Base-by-base conservation (phyloP, 2,113 vertebrate genomes). In the Pithys albifrons region DNA sequence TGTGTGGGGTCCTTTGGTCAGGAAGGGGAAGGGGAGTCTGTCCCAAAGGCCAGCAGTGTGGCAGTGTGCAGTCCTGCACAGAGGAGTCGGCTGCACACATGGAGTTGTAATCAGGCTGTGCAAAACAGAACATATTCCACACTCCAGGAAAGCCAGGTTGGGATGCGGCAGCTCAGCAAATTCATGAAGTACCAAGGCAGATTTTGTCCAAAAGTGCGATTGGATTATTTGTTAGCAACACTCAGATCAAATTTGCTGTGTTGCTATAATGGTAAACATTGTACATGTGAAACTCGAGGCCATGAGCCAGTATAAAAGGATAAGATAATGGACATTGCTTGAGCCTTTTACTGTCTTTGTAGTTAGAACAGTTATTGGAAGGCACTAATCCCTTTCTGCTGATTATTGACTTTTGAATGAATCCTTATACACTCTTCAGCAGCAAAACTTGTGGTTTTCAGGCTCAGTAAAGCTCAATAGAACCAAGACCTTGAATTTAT, bases 301-400 rank as follows among this genome's bases (percentile, higher is more conserved):
- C 51, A 14, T 18, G 29, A 84, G 62, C 77, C 84, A 69, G 37
- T n/a, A 33, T 20, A 69, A 95, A 85, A 52, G 81, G 70, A 57
- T 91, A 91, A 85, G 82, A 76, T 85, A 76, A 91, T 94, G 81
- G 67, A 73, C 83, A 51, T 66, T 88, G 39, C 82, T 73, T 73
- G 65, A 95, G 79, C 74, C 57, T 79, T 75, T 93, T 82, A 18
- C 76, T 3, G 20, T 89, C 94, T 91, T 88, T 88, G 85, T 84
- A 80, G 49, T 41, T n/a, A 46, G 23, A 76, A 41, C 74, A 59
- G 87, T 93, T 88, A 55, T 92, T 95, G 88, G 84, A 87, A 95
- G 90, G 88, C 86, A 81, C 55, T 91, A 86, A 96, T 95, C 70
- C 70, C 75, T 94, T 94, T 90, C 88, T 92, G 43, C 69, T 79